Evolutionary conservation across 2,797 vertebrate species (phyloP).

Genomic region (Tapirus indicus): DNA sequence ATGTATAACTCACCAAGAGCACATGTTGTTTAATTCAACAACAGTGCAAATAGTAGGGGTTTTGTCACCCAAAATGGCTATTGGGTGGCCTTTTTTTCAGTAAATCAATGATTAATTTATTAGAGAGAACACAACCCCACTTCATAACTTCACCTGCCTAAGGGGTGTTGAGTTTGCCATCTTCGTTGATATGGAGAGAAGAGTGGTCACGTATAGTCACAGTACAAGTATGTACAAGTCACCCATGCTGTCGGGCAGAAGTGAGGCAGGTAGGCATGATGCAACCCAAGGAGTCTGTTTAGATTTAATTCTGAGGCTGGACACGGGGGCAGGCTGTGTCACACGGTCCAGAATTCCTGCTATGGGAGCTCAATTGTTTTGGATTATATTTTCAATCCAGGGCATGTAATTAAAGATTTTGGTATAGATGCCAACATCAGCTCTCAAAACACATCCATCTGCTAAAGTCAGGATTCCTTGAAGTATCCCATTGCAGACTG

Average conservation of each 20-base stretch:
- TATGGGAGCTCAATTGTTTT: conserved; percentile 39
- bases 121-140: background rate
- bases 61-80: background rate
- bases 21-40: background rate
- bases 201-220: background rate
- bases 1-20: background rate
- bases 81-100: background rate
- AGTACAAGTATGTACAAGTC: too few species aligned
- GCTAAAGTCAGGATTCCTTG: conserved; percentile 94
- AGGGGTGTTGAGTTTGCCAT: background rate
- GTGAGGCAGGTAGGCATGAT: background rate
- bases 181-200: background rate
- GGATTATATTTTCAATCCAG: conserved; percentile 91
- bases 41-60: background rate
- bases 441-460: conserved; percentile 89
- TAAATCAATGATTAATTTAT: background rate
- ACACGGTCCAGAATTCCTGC: background rate
- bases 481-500: conserved; percentile 91
- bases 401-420: conserved; percentile 92
- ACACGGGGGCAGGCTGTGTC: background rate
- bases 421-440: conserved; percentile 92
- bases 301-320: conserved; percentile 23
- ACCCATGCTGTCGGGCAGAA: background rate
- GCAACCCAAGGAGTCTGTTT: background rate
- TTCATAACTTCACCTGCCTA: background rate